These are phyloP conservation scores for Lanistes nyassanus DNA, from an alignment of 1,140 invertebrate species.

Conservation along the genomic window DNA sequence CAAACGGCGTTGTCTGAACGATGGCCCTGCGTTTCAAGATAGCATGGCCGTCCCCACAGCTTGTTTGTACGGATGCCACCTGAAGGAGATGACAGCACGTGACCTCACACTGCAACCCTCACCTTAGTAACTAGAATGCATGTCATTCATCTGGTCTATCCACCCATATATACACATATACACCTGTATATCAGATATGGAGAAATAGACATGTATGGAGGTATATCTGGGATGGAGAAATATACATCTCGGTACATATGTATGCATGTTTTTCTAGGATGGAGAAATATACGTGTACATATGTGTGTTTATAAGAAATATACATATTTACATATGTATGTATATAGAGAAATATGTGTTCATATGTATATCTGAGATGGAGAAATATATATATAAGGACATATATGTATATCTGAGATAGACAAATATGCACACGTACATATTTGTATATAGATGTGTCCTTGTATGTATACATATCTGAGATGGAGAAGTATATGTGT, in stretches of 20 bases:
- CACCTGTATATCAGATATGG: not conserved
- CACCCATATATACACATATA: not conserved
- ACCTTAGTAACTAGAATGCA: not conserved
- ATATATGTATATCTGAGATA: too few relatives aligned
- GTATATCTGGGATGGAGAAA: not conserved
- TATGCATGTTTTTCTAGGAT: too few relatives aligned
- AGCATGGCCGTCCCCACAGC: conserved; percentile 15
- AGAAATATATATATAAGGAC: too few relatives aligned
- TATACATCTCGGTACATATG: not conserved
- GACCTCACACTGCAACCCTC: not conserved
- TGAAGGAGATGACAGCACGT: conserved; percentile 13
- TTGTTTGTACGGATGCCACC: conserved; percentile 27
- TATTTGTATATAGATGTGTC: too few relatives aligned
- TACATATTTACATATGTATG: too few relatives aligned
- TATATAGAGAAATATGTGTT: too few relatives aligned
- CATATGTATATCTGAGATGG: too few relatives aligned
- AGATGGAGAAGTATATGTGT: too few relatives aligned
- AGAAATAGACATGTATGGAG: not conserved
- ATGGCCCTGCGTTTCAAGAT: conserved; percentile 22
- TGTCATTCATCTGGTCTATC: not conserved
- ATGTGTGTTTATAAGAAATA: too few relatives aligned
- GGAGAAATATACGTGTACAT: too few relatives aligned
- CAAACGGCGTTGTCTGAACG: conserved; percentile 22
- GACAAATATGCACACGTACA: not conserved
- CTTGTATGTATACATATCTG: too few relatives aligned